Evolutionary conservation across 2,888 invertebrate genomes (phyloP), one percentile per base, ranked within the genome.

Genomic region (Andricus quercusramuli): DNA sequence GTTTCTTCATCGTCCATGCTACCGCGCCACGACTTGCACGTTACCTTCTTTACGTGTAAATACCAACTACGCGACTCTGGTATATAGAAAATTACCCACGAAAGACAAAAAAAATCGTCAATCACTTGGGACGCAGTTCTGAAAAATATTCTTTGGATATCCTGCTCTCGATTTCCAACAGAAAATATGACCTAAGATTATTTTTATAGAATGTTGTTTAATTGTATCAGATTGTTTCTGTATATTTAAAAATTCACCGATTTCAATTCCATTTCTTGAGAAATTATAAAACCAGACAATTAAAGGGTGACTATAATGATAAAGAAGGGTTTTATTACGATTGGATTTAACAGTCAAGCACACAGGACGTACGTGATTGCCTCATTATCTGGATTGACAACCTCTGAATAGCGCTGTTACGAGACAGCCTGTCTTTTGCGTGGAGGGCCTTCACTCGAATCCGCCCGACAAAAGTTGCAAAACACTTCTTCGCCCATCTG

Each of bases 291-390:
- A 56, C n/a, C n/a, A n/a, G 79, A 76, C 83, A 84, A 84, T 83
- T 81, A 82, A 84, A 82, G 82, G 79, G 83, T 80, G 82, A 81
- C 78, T 78, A 70, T 81, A 78, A 78, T 78, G 82, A 83, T 85
- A 82, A 82, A 77, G 79, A 80, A 77, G 77, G 64, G 78, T 81
- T 78, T 76, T 62, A 79, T 82, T 78, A 77, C 79, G 78, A 79
- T 82, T 82, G 80, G 80, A 78, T 82, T 67, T 82, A 81, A 78
- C 80, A 79, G 78, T 82, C 79, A 81, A 84, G 80, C 78, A 87
- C 86, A 90, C 91, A 91, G 91, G 91, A 91, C 90, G 91, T 90
- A 87, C 90, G 89, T 89, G 91, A 92, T 91, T 92, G 92, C 89
- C 90, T 90, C 91, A 90, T 91, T 91, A 90, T 90, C 89, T 87